Base-by-base conservation (phyloP, 2,113 vertebrate species). In the Plecotus auritus region DNA sequence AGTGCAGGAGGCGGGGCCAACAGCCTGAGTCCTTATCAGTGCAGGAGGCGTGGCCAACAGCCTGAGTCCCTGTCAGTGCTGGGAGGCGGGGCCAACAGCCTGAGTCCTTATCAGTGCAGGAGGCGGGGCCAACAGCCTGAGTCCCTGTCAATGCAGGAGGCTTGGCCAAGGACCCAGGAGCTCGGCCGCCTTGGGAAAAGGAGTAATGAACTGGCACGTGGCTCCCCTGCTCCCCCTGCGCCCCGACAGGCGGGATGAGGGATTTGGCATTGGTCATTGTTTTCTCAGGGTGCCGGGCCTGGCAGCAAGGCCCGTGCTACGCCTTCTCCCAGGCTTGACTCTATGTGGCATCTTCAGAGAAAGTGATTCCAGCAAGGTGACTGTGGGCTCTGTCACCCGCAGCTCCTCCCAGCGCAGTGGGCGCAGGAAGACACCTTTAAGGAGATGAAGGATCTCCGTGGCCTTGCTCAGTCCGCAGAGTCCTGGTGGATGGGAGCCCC, bases 381-480 rank as follows among this genome's bases (percentile, higher is more conserved):
- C 13, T 9, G 0, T 2, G 7, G 35, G 4, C 70, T 70, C 1
- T 32, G 1, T 47, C 22, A 12, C 51, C 32, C 72, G 35, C 4
- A 9, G 0, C 10, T 64, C 69, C 69, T 81, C 42, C 83, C 42
- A 10, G 35, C 12, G 32, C 16, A 26, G 32, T 10, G 90, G 9
- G 23, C 17, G 11, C 16, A 88, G 61, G 35, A 67, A 37, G 85
- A 37, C 23, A 4, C 2, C 3, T 69, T 32, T 18, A 26, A 86
- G 74, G 90, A 32, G 56, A 42, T 30, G 4, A 40, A 45, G 91
- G 67, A n/a, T 26, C 54, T 69, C 61, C 11, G 69, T n/a, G 56
- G 16, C n/a, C 1, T 80, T 35, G 49, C 18, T 40, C 22, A 30
- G 40, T 23, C 22, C 28, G 47, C 5, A 22, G n/a, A 56, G 32